These are phyloP conservation scores for Calameuta idolon DNA, from an alignment of 2,888 invertebrate genomes.

Conservation along the genomic window DNA sequence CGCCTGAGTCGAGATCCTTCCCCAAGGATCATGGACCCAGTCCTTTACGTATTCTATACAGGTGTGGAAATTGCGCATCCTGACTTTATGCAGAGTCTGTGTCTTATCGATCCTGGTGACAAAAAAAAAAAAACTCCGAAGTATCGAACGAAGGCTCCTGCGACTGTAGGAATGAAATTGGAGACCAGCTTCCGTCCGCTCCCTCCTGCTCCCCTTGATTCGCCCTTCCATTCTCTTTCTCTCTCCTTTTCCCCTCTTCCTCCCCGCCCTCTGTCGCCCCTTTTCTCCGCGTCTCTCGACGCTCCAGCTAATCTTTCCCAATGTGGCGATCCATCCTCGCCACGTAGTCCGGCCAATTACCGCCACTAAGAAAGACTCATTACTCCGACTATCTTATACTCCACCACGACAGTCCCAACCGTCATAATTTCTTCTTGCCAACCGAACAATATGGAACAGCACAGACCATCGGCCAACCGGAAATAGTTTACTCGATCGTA, in stretches of 20 bases:
- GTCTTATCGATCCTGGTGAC: neutral
- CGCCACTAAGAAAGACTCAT: neutral
- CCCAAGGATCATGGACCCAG: neutral
- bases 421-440: neutral
- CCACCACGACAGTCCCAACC: neutral
- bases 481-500: neutral
- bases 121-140: neutral
- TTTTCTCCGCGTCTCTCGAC: constrained; percentile 2
- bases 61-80: neutral
- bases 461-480: neutral
- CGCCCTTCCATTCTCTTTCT: neutral
- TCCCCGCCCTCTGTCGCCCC: constrained; percentile 10
- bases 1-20: neutral
- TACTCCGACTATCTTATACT: neutral
- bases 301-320: neutral
- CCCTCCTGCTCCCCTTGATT: neutral
- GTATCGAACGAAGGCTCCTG: neutral
- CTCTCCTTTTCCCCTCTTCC: constrained; percentile 2
- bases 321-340: neutral
- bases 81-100: neutral
- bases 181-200: neutral
- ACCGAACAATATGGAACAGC: neutral
- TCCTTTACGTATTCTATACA: neutral
- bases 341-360: neutral
- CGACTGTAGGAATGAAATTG: neutral